Conservation (phyloP, 35 echinoderm and acorn worm species). For the Anneissia japonica region DNA sequence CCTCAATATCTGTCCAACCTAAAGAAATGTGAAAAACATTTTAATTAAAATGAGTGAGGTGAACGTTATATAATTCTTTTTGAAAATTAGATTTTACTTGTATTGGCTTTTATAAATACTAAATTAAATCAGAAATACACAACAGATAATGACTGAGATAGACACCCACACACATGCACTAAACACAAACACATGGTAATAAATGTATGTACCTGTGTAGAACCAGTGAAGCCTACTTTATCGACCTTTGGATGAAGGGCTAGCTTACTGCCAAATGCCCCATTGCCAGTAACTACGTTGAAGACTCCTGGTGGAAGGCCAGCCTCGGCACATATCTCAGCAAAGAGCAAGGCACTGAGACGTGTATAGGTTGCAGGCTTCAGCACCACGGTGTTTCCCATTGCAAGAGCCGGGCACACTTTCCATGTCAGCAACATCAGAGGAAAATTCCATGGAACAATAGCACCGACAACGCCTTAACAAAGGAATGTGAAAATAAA, state of each 20-base stretch:
- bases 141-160: no score
- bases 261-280: constrained; percentile 85
- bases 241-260: constrained; percentile 73
- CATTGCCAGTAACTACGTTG: constrained; percentile 93
- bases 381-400: constrained; percentile 92
- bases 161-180: no score
- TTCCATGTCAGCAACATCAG: constrained; percentile 97
- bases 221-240: constrained; percentile 97
- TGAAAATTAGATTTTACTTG: no score
- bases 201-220: constrained; percentile 79
- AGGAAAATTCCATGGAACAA: constrained; percentile 98
- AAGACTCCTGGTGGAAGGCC: constrained; percentile 91
- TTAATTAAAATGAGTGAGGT: no score
- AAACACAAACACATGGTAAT: no score
- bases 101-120: no score
- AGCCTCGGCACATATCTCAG: constrained; percentile 98
- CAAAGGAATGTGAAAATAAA: neutral
- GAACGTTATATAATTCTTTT: no score
- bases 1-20: constrained; percentile 96
- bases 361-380: constrained; percentile 96
- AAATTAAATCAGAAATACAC: no score
- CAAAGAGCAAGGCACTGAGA: constrained; percentile 80
- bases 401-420: constrained; percentile 92
- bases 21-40: neutral
- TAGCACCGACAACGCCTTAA: constrained; percentile 85